Percentiles rank a stretch among this genome's conserved stretches.
These are phyloP conservation scores for Tetropium fuscum DNA, from an alignment of 2,888 invertebrate species.

Conservation along the genomic window DNA sequence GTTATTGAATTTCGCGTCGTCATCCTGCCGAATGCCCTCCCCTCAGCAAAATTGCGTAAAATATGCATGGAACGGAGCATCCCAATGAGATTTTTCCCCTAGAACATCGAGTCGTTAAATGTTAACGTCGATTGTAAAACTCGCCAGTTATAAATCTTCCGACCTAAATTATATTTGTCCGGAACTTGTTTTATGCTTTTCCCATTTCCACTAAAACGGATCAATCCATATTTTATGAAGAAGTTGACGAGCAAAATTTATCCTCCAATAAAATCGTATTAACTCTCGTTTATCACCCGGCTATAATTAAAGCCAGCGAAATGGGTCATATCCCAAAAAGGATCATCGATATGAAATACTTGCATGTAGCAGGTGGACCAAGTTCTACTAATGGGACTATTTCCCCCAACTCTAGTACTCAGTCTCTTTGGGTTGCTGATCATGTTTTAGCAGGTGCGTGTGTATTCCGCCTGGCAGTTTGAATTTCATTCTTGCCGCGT, in stretches of 20 bases:
- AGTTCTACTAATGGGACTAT: too few species aligned
- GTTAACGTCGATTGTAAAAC: conserved; percentile 66
- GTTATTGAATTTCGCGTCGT: too few species aligned
- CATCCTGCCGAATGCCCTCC: too few species aligned
- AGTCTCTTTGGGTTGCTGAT: too few species aligned
- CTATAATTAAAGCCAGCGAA: conserved; percentile 34
- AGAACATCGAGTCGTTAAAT: conserved; percentile 61
- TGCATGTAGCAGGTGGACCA: too few species aligned
- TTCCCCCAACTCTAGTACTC: too few species aligned
- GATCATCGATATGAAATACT: too few species aligned
- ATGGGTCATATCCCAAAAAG: too few species aligned
- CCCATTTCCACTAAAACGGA: conserved; percentile 55
- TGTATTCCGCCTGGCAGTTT: too few species aligned
- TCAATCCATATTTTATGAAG: conserved; percentile 58
- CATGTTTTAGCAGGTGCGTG: too few species aligned
- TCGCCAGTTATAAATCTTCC: conserved; percentile 64
- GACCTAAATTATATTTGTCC: conserved; percentile 63
- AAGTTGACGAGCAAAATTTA: conserved; percentile 51
- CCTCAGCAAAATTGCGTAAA: conserved; percentile 48
- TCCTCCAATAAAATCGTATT: conserved; percentile 46
- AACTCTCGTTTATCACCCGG: conserved; percentile 37
- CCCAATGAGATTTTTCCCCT: conserved; percentile 61
- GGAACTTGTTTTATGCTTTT: conserved; percentile 59
- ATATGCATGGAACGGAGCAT: conserved; percentile 56
- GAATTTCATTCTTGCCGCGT: too few species aligned